Evolutionary conservation across 1,140 invertebrate genomes (phyloP), one percentile per base, ranked within the genome.

Genomic region (Drosophila baimaii): DNA sequence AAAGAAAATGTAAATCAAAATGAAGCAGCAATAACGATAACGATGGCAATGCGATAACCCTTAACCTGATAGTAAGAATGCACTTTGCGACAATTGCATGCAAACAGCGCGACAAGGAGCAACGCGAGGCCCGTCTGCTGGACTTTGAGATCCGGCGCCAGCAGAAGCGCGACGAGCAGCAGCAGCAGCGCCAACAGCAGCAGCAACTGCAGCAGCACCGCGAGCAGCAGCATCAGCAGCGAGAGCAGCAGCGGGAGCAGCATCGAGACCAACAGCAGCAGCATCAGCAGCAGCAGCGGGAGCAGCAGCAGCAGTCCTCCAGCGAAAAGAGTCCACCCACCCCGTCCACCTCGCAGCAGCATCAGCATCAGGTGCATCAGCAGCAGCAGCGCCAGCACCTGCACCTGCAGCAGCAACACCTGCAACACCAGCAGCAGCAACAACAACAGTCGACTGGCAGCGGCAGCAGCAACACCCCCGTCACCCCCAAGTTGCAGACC

Each of bases 101-200:
- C 82, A 89, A 89, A 90, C 81, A 92, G 91, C 84, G 90, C 77
- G 91, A 92, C 73, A 91, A 92, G 77, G 91, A 92, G 56, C 81
- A 90, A 68, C 89, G 91, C 52, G 91, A 92, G 82, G 91, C 91
- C 66, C 91, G 91, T 77, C 77, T 91, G 71, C 76, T 92, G 74
- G 91, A 92, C 77, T 90, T 91, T 66, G 91, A 92, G 68, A 92
- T 92, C 59, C 84, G 91, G 33, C 91, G 91, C n/a, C 89, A 90
- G 69, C 91, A 92, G 77, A 88, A 92, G 72, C 91, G 90, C 44
- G 90, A 92, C 79, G 80, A 92, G 82, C 83, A 92, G 77, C 90
- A 92, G 46, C 77, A 91, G 68, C 84, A 91, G 61, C 82, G 91
- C 25, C 89, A 91, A 61, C 81, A 88, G 64, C 84, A 91, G 65